phyloP scores from a whole-genome alignment of 2,888 invertebrate species.

The Campopleginae sp. region DNA sequence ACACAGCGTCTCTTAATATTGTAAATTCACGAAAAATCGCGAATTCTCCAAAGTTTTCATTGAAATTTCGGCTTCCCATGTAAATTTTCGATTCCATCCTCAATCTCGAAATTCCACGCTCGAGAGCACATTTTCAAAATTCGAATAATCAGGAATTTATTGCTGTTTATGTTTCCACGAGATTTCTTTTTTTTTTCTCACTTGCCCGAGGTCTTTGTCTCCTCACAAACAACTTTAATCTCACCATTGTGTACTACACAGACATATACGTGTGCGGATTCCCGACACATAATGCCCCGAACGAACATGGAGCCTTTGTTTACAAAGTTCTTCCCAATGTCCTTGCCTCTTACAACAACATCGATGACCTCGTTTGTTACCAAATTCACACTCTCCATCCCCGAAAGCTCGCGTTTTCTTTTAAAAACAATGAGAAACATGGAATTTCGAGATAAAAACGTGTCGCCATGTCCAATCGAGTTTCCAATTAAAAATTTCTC shows the following conservation, averaged over 20 bases:
- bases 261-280: background rate
- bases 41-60: background rate
- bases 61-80: background rate
- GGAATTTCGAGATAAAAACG: background rate
- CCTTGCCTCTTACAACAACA: constrained; percentile 14
- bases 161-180: background rate
- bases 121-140: background rate
- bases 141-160: background rate
- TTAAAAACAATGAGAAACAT: background rate
- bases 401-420: background rate
- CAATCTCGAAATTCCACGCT: background rate
- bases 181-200: background rate
- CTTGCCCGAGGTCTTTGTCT: constrained; percentile 4
- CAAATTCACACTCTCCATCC: background rate
- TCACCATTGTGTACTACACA: background rate
- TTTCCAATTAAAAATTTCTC: too few relatives aligned
- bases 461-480: too few relatives aligned
- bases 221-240: constrained; percentile 8
- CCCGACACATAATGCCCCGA: background rate
- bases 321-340: constrained; percentile 24
- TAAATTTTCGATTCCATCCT: background rate
- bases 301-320: constrained; percentile 12
- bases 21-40: background rate
- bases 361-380: background rate
- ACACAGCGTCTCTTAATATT: background rate